Evolutionary conservation across 2,113 vertebrate genomes (phyloP).

Genomic region (Calcarius ornatus): DNA sequence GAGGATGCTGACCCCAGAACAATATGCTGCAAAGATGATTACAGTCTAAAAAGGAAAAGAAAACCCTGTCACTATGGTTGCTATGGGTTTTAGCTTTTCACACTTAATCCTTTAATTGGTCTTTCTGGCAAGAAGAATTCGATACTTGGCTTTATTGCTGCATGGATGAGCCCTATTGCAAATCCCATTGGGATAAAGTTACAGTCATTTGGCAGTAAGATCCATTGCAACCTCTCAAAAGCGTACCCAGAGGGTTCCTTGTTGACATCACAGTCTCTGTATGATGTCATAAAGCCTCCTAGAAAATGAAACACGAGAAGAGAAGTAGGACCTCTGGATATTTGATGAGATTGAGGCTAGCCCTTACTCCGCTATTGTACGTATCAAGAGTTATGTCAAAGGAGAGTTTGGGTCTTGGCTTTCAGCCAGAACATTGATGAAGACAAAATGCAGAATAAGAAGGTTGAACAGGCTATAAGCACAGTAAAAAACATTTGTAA

Average conservation of each 20-base stretch:
- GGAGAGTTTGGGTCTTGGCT: neutral
- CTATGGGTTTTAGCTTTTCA: slow-evolving; percentile 51
- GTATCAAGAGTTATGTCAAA: neutral
- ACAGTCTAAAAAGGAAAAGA: slow-evolving; percentile 51
- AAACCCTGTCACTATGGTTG: slow-evolving; percentile 29
- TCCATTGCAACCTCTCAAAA: slow-evolving; percentile 18
- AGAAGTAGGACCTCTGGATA: neutral
- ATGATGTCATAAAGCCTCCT: slow-evolving; percentile 25
- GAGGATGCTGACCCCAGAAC: slow-evolving; percentile 31
- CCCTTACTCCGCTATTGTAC: neutral
- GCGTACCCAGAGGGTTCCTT: slow-evolving; percentile 36
- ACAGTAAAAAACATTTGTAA: neutral
- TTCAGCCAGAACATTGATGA: neutral
- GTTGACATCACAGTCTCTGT: slow-evolving; percentile 15
- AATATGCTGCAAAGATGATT: slow-evolving; percentile 56
- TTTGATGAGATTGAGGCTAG: neutral
- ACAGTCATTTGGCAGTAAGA: slow-evolving; percentile 45
- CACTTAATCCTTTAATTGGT: slow-evolving; percentile 68
- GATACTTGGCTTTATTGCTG: slow-evolving; percentile 42
- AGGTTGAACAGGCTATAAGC: neutral
- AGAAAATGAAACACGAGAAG: neutral
- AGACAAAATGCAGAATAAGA: neutral
- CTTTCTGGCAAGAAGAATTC: slow-evolving; percentile 64
- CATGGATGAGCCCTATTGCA: slow-evolving; percentile 21
- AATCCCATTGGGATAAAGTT: slow-evolving; percentile 46